phyloP scores from a whole-genome alignment of 2,888 invertebrate species.

The Nymphalis c-album region DNA sequence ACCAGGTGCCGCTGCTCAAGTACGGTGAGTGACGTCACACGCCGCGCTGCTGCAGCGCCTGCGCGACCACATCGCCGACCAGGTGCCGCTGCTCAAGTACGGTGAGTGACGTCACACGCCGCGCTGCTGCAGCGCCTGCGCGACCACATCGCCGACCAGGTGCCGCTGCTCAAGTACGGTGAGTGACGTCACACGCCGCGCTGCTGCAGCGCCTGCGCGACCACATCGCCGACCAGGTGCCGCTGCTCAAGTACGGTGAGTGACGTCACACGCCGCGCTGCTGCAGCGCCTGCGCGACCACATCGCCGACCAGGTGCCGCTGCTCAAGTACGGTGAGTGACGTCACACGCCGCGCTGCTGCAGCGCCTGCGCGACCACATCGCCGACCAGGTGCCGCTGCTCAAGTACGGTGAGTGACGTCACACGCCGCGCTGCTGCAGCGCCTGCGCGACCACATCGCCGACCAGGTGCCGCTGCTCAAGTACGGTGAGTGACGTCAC shows the following conservation, averaged over 20 bases:
- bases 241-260: slow-evolving; percentile 88
- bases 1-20: slow-evolving; percentile 92
- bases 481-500: slow-evolving; percentile 85
- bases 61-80: slow-evolving; percentile 90
- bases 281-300: slow-evolving; percentile 88
- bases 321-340: slow-evolving; percentile 87
- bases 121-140: slow-evolving; percentile 86
- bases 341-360: slow-evolving; percentile 85
- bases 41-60: slow-evolving; percentile 84
- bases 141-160: slow-evolving; percentile 91
- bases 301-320: slow-evolving; percentile 92
- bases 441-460: slow-evolving; percentile 91
- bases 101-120: slow-evolving; percentile 84
- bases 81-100: slow-evolving; percentile 91
- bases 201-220: slow-evolving; percentile 87
- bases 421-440: slow-evolving; percentile 84
- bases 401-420: slow-evolving; percentile 86
- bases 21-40: slow-evolving; percentile 85
- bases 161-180: slow-evolving; percentile 91
- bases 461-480: slow-evolving; percentile 91
- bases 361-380: slow-evolving; percentile 89
- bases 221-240: slow-evolving; percentile 92
- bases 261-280: slow-evolving; percentile 83
- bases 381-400: slow-evolving; percentile 91
- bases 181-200: slow-evolving; percentile 80